phyloP scores from a whole-genome alignment of 2,888 invertebrate species.

The Heliconius aoede region DNA sequence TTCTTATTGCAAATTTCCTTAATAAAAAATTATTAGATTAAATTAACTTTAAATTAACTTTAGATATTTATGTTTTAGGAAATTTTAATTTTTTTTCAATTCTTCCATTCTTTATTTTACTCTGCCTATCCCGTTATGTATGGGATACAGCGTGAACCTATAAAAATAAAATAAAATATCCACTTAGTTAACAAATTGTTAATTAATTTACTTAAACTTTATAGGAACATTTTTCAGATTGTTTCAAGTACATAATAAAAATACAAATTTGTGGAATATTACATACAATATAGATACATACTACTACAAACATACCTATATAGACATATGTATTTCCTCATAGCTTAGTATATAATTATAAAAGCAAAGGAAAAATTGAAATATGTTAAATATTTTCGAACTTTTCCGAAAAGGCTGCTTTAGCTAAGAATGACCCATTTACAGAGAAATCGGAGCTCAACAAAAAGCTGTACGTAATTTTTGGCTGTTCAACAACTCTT shows the following conservation, averaged over 20 bases:
- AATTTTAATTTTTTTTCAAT: no score
- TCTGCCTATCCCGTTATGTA: no score
- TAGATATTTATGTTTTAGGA: no score
- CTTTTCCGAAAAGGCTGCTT: background rate
- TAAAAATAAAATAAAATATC: no score
- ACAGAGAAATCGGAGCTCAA: constrained; percentile 32
- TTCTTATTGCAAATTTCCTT: background rate
- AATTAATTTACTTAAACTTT: background rate
- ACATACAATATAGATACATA: background rate
- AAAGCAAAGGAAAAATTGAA: background rate
- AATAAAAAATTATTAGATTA: background rate
- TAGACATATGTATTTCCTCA: background rate
- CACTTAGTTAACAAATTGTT: no score
- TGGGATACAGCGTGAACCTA: no score
- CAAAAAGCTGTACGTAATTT: constrained; percentile 38
- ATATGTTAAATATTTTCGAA: background rate
- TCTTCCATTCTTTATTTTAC: no score
- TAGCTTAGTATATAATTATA: background rate
- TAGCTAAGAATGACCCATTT: constrained; percentile 11
- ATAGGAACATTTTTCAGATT: background rate
- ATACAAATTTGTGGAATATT: background rate
- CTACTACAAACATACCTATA: background rate
- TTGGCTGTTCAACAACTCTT: constrained; percentile 26
- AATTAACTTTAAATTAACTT: no score
- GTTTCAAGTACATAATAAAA: no score